Conservation (phyloP, 2,113 vertebrate genomes). For the Lonchura striata region DNA sequence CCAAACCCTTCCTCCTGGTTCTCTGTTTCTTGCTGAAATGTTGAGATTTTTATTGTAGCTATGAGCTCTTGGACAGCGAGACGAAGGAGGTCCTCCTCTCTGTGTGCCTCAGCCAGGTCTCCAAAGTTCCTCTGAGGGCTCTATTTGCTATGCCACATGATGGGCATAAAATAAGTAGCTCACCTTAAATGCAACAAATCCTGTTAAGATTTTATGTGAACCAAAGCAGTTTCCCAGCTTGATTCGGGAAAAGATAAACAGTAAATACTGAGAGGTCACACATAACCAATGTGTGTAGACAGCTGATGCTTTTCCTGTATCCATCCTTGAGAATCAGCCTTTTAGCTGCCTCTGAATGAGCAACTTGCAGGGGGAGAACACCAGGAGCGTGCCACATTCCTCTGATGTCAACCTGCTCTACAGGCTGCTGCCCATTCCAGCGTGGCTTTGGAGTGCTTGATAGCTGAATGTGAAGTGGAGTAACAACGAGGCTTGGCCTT, state of each 20-base stretch:
- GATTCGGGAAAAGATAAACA: not conserved
- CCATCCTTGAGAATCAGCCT: not conserved
- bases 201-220: not conserved
- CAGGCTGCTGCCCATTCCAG: conserved; percentile 21
- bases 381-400: not conserved
- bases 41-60: not conserved
- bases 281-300: not conserved
- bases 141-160: not conserved
- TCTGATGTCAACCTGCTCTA: conserved; percentile 16
- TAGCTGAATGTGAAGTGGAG: not conserved
- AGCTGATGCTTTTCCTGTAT: not conserved
- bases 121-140: not conserved
- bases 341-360: not conserved
- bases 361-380: not conserved
- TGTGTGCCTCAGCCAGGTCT: not conserved
- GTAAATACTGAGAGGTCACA: not conserved
- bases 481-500: not conserved
- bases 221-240: not conserved
- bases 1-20: not conserved
- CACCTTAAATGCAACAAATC: not conserved
- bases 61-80: not conserved
- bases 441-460: conserved; percentile 14
- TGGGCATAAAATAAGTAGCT: not conserved
- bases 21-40: not conserved
- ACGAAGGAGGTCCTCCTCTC: not conserved